phyloP scores from a whole-genome alignment of 2,797 vertebrate genomes.

The Mormyrus hasselquistii region DNA sequence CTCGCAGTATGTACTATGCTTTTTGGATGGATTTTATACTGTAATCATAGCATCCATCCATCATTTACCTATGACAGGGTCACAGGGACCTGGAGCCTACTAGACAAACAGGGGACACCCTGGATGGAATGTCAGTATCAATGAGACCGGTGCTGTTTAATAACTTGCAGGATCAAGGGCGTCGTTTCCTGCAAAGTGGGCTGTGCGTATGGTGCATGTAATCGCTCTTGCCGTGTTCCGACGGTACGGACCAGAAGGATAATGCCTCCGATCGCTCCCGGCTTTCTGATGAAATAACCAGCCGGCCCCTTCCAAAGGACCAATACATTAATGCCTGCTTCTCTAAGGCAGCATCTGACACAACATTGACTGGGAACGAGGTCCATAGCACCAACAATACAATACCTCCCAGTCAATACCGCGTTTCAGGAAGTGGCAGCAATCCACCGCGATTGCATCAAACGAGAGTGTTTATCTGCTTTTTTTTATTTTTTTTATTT shows the following conservation, averaged over 20 bases:
- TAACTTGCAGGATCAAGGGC: neutral
- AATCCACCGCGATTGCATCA: neutral
- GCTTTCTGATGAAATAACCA: constrained; percentile 5
- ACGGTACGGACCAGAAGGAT: neutral
- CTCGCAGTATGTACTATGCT: neutral
- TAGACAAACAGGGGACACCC: neutral
- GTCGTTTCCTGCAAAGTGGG: neutral
- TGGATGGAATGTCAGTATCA: neutral
- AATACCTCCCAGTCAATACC: neutral
- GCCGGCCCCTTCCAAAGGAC: neutral
- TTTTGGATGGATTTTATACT: neutral
- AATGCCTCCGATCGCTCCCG: neutral
- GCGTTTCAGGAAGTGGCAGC: neutral
- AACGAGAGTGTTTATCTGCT: neutral
- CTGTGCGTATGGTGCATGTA: neutral
- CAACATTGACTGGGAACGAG: neutral
- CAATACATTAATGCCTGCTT: neutral
- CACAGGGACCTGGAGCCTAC: neutral
- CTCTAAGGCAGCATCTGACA: neutral
- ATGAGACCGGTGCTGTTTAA: neutral
- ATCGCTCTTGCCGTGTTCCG: neutral
- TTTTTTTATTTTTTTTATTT: neutral
- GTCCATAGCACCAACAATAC: neutral
- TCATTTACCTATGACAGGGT: neutral
- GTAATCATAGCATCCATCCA: neutral